A percentile compares a stretch with the other conserved stretches of the same genome.
phyloP scores from a whole-genome alignment of 2,888 invertebrate species.

The Malthinus flaveolus region DNA sequence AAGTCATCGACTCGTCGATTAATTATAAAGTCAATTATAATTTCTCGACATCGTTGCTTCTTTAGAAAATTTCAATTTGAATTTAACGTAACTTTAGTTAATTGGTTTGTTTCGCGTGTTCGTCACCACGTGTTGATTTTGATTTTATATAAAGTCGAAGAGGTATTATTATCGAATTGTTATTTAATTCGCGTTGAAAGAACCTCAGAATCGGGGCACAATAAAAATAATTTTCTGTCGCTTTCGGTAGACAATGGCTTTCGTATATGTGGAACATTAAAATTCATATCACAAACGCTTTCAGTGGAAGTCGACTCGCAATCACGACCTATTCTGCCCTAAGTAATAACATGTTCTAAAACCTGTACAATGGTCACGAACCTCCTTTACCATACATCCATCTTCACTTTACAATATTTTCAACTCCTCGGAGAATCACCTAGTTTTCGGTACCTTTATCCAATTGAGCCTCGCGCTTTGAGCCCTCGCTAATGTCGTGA shows the following conservation, averaged over 20 bases:
- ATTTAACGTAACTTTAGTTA: too few relatives aligned
- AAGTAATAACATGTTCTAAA: constrained; percentile 1
- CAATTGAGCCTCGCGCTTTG: background rate
- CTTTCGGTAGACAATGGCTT: constrained; percentile 20
- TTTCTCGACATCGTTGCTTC: too few relatives aligned
- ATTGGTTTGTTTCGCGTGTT: too few relatives aligned
- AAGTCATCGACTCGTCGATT: too few relatives aligned
- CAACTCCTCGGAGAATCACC: background rate
- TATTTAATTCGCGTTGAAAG: constrained; percentile 3
- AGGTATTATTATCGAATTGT: background rate
- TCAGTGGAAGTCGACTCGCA: constrained; percentile 29
- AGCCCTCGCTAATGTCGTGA: background rate
- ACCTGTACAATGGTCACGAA: constrained; percentile 5
- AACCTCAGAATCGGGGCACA: constrained; percentile 19
- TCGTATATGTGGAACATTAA: constrained; percentile 22
- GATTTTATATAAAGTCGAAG: too few relatives aligned
- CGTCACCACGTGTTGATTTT: too few relatives aligned
- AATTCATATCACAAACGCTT: constrained; percentile 32
- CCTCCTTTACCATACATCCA: constrained; percentile 6
- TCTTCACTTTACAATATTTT: constrained; percentile 5
- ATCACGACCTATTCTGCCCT: constrained; percentile 26
- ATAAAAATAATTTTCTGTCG: constrained; percentile 26
- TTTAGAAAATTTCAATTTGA: too few relatives aligned
- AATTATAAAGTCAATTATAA: too few relatives aligned
- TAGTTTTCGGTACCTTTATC: background rate